Evolutionary conservation across 2,797 vertebrate species (phyloP).

Genomic region (Tokudaia tokunoshimensis): DNA sequence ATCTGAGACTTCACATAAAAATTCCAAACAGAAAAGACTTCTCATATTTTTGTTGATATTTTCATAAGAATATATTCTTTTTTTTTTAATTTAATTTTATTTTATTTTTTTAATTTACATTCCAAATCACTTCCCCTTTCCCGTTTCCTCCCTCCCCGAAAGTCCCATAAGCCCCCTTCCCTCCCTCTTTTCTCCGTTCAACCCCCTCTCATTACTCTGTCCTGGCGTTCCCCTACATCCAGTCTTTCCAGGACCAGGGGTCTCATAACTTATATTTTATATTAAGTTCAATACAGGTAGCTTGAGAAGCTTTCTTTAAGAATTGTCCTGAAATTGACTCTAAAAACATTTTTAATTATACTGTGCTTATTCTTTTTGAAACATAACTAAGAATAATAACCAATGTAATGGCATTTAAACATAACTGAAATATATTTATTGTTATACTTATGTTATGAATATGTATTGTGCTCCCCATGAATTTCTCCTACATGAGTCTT

Average conservation of each 20-base stretch:
- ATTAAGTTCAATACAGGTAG: not conserved
- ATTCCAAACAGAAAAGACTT: not conserved
- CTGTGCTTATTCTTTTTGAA: not conserved
- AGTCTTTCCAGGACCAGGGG: too few species aligned
- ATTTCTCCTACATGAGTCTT: not conserved
- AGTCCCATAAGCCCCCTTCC: too few species aligned
- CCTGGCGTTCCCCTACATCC: too few species aligned
- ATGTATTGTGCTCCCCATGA: not conserved
- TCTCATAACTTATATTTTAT: not conserved
- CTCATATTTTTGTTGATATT: not conserved
- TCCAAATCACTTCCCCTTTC: too few species aligned
- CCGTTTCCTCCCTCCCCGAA: too few species aligned
- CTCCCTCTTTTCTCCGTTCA: too few species aligned
- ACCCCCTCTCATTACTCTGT: too few species aligned
- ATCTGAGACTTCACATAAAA: not conserved
- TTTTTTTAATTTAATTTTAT: too few species aligned
- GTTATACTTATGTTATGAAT: not conserved
- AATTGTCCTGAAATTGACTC: not conserved
- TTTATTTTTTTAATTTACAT: too few species aligned
- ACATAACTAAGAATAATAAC: not conserved
- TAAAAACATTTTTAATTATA: not conserved
- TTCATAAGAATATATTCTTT: not conserved
- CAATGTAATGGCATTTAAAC: not conserved
- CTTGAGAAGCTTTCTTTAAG: not conserved
- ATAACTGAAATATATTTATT: not conserved